Conservation (phyloP, 1,140 invertebrate species). For the Ceratosolen solmsi region DNA sequence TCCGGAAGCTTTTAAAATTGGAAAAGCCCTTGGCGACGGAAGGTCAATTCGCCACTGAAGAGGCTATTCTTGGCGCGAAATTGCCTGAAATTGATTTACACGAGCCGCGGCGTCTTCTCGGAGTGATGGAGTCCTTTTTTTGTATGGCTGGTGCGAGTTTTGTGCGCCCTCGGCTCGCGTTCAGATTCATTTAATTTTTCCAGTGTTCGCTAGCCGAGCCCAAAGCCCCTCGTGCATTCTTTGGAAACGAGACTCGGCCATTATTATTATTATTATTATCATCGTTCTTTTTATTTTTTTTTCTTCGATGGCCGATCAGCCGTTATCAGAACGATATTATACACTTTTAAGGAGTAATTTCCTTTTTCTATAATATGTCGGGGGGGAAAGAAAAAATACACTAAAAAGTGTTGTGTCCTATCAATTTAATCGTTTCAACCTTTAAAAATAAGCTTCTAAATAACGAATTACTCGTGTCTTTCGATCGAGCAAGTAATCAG, state of each 20-base stretch:
- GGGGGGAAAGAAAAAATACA: no score
- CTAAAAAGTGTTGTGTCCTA: no score
- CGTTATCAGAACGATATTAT: background rate
- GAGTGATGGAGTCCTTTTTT: constrained; percentile 49
- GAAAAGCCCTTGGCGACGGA: constrained; percentile 64
- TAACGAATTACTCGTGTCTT: no score
- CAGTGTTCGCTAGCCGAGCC: constrained; percentile 21
- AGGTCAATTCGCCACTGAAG: constrained; percentile 56
- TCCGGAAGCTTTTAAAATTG: constrained; percentile 69
- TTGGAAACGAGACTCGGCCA: constrained; percentile 21
- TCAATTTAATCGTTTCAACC: no score
- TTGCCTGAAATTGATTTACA: constrained; percentile 75
- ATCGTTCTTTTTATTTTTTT: background rate
- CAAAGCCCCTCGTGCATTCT: constrained; percentile 14
- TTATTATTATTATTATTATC: background rate
- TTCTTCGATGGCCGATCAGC: background rate
- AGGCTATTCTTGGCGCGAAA: constrained; percentile 74
- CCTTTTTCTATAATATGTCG: no score
- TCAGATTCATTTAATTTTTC: constrained; percentile 71
- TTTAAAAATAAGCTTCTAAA: no score
- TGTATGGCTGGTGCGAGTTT: background rate
- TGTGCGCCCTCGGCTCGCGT: constrained; percentile 40
- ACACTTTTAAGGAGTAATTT: no score
- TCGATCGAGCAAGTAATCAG: no score
- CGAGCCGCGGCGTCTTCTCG: constrained; percentile 50